Conservation (phyloP, 92 coral and sea anemone genomes). For the Palythoa grandiflora region DNA sequence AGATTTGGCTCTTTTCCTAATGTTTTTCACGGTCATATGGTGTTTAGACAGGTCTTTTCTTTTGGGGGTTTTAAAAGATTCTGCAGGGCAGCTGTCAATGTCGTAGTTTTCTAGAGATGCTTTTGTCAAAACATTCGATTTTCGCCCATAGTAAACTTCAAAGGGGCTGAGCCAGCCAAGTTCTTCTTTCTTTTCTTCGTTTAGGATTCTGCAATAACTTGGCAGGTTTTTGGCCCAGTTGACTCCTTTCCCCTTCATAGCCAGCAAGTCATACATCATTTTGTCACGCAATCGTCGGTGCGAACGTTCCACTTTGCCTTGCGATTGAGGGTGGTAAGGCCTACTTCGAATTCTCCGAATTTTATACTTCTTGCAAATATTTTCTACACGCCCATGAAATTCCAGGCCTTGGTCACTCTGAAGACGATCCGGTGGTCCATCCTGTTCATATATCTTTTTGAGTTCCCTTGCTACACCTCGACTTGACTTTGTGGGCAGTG, state of each 20-base stretch:
- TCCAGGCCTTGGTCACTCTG: conserved; percentile 69
- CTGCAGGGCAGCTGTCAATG: conserved; percentile 46
- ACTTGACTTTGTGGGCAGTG: conserved; percentile 49
- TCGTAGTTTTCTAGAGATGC: conserved; percentile 32
- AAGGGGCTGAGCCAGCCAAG: conserved; percentile 42
- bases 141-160: conserved; percentile 48
- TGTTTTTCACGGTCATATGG: conserved; percentile 22
- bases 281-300: conserved; percentile 56
- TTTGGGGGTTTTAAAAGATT: not conserved
- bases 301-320: conserved; percentile 63
- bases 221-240: conserved; percentile 45
- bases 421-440: conserved; percentile 55
- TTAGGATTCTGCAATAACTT: conserved; percentile 39
- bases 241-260: conserved; percentile 45
- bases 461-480: conserved; percentile 44
- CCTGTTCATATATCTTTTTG: conserved; percentile 28
- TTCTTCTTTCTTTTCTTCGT: conserved; percentile 46
- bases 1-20: not conserved
- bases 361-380: conserved; percentile 37
- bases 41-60: conserved; percentile 11
- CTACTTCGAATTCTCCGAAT: conserved; percentile 46
- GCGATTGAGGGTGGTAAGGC: conserved; percentile 72
- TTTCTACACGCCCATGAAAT: conserved; percentile 60
- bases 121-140: conserved; percentile 29
- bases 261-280: conserved; percentile 51